phyloP scores from a whole-genome alignment of 2,797 vertebrate species.

The Aplochiton taeniatus region DNA sequence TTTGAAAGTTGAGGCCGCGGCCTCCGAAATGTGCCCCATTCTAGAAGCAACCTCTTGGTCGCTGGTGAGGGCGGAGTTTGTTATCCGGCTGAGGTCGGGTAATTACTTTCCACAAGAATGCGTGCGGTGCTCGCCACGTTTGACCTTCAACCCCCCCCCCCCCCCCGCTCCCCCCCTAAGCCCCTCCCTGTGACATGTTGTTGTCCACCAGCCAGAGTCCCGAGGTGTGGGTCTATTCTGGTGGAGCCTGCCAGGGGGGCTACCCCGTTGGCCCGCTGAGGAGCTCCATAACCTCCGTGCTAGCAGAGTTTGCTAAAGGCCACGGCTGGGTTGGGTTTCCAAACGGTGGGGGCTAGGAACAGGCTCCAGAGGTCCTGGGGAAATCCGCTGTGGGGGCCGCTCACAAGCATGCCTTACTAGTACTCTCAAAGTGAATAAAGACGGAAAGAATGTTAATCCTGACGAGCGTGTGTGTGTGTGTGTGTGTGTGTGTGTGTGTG shows the following conservation, averaged over 20 bases:
- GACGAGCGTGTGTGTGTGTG: slow-evolving; percentile 18
- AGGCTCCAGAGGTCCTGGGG: slow-evolving; percentile 37
- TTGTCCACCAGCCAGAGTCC: no score
- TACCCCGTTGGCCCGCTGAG: slow-evolving; percentile 18
- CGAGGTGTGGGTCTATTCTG: slow-evolving; percentile 9
- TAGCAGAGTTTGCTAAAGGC: slow-evolving; percentile 28
- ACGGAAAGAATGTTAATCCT: slow-evolving; percentile 72
- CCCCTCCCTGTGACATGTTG: no score
- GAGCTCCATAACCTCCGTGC: slow-evolving; percentile 36
- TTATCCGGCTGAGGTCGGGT: no score
- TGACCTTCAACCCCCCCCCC: no score
- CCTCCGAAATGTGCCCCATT: no score
- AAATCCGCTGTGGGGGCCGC: slow-evolving; percentile 27
- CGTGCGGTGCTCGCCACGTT: no score
- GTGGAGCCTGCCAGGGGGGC: slow-evolving; percentile 6
- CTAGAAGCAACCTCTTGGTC: no score
- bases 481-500: slow-evolving; percentile 17
- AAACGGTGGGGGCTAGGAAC: slow-evolving; percentile 35
- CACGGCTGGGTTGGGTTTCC: slow-evolving; percentile 43
- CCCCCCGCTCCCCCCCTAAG: no score
- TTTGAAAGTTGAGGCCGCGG: no score
- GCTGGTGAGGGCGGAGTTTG: no score
- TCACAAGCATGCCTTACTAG: slow-evolving; percentile 35
- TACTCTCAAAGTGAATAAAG: slow-evolving; percentile 53
- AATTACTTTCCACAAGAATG: no score